Evolutionary conservation across 92 coral and sea anemone species (phyloP).

Genomic region (Palythoa caribaeorum): DNA sequence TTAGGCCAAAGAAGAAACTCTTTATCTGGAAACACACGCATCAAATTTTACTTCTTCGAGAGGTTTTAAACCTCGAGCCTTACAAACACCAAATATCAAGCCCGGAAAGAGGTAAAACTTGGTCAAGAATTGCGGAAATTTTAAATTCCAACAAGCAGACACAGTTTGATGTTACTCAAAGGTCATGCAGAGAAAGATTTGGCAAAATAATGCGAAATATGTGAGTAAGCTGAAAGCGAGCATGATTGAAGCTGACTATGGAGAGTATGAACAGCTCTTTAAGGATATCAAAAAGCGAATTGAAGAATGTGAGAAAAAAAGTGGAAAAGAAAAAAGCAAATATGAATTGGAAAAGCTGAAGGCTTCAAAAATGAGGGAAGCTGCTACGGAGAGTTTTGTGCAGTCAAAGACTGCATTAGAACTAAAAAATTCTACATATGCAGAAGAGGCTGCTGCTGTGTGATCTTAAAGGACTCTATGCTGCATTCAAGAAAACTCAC

Average conservation of each 20-base stretch:
- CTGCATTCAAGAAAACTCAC: conserved; percentile 8
- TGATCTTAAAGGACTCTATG: conserved; percentile 39
- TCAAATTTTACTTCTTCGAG: conserved; percentile 51
- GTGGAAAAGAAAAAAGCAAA: conserved; percentile 55
- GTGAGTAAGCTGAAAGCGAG: conserved; percentile 52
- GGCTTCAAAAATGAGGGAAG: conserved; percentile 47
- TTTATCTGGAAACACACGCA: conserved; percentile 60
- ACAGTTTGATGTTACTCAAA: conserved; percentile 60
- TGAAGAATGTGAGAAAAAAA: conserved; percentile 49
- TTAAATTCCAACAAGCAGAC: conserved; percentile 22
- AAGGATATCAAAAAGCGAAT: conserved; percentile 56
- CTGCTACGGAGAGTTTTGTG: too few species aligned
- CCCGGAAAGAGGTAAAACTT: conserved; percentile 53
- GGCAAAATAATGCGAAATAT: conserved; percentile 44
- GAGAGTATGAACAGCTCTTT: conserved; percentile 56
- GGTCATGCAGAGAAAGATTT: conserved; percentile 67
- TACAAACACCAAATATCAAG: conserved; percentile 38
- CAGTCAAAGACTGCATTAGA: neutral
- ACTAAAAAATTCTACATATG: conserved; percentile 30
- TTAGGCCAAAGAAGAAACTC: conserved; percentile 54
- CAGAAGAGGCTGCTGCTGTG: conserved; percentile 48
- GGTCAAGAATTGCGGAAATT: conserved; percentile 54
- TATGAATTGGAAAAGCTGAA: conserved; percentile 53
- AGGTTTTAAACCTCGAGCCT: conserved; percentile 55
- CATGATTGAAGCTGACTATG: conserved; percentile 64